A percentile compares a stretch with the other conserved stretches of the same genome.
Conservation (phyloP, 1,140 invertebrate genomes). For the Metaphire vulgaris region DNA sequence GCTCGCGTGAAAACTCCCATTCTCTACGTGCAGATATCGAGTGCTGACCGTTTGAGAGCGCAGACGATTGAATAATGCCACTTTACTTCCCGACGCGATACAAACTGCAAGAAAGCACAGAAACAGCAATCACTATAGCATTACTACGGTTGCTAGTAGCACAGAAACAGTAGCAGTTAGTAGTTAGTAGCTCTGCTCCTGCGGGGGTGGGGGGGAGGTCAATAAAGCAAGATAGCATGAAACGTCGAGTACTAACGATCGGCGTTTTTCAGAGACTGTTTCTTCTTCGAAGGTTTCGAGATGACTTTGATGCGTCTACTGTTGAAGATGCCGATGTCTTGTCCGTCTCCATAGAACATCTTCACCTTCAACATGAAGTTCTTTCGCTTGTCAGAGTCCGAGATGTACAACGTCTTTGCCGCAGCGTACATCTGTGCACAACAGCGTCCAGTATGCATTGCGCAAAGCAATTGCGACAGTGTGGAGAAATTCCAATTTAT, state of each 20-base stretch:
- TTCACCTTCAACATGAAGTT: slow-evolving; percentile 98
- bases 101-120: slow-evolving; percentile 72
- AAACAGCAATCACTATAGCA: neutral
- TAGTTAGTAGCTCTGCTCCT: too few relatives aligned
- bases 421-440: slow-evolving; percentile 88
- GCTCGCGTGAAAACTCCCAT: slow-evolving; percentile 97
- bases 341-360: slow-evolving; percentile 97
- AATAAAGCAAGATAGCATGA: too few relatives aligned
- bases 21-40: slow-evolving; percentile 97
- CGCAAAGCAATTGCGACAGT: neutral
- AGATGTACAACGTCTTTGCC: slow-evolving; percentile 97
- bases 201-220: too few relatives aligned
- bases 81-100: slow-evolving; percentile 97
- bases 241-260: slow-evolving; percentile 79
- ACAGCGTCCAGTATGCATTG: too few relatives aligned
- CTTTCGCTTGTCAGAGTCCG: slow-evolving; percentile 97
- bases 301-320: slow-evolving; percentile 99
- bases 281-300: slow-evolving; percentile 99
- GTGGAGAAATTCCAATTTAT: neutral
- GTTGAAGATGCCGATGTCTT: slow-evolving; percentile 96
- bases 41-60: slow-evolving; percentile 98
- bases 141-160: too few relatives aligned
- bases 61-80: slow-evolving; percentile 96
- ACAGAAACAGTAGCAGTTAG: too few relatives aligned
- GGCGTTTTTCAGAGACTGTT: slow-evolving; percentile 98